Percentiles rank a stretch among this genome's conserved stretches.
These are phyloP conservation scores for Tethya wilhelma DNA, from an alignment of 37 sponge, comb jelly and placozoan genomes.

Conservation along the genomic window DNA sequence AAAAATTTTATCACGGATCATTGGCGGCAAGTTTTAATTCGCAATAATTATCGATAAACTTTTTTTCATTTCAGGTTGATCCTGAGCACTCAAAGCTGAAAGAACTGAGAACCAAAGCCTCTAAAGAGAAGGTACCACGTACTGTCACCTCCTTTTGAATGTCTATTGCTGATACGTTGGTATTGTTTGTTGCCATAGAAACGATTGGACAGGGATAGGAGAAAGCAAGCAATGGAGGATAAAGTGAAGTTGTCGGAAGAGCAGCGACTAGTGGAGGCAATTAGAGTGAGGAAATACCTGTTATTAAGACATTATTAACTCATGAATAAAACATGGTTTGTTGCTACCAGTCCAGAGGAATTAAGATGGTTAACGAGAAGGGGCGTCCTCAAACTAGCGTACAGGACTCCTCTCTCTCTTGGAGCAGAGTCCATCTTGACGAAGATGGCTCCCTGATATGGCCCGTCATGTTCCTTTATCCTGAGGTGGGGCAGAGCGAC, in stretches of 20 bases:
- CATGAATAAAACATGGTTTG: neutral
- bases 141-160: neutral
- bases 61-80: slow-evolving; percentile 15
- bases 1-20: too few relatives aligned
- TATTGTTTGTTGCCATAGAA: slow-evolving; percentile 32
- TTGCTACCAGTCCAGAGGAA: slow-evolving; percentile 9
- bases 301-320: neutral
- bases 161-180: too few relatives aligned
- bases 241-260: slow-evolving; percentile 30
- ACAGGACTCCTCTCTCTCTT: too few relatives aligned
- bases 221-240: slow-evolving; percentile 27
- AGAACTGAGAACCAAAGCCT: slow-evolving; percentile 58
- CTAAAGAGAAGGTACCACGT: slow-evolving; percentile 57
- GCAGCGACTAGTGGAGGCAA: slow-evolving; percentile 39
- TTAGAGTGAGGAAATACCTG: slow-evolving; percentile 41
- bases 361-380: neutral
- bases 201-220: slow-evolving; percentile 58
- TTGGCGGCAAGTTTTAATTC: too few relatives aligned
- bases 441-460: slow-evolving; percentile 68
- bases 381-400: too few relatives aligned
- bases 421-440: slow-evolving; percentile 55
- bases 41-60: neutral
- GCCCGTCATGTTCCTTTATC: slow-evolving; percentile 91
- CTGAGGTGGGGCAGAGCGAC: slow-evolving; percentile 86
- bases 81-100: slow-evolving; percentile 38